phyloP scores from a whole-genome alignment of 2,888 invertebrate species.

The Caenorhabditis sulstoni region DNA sequence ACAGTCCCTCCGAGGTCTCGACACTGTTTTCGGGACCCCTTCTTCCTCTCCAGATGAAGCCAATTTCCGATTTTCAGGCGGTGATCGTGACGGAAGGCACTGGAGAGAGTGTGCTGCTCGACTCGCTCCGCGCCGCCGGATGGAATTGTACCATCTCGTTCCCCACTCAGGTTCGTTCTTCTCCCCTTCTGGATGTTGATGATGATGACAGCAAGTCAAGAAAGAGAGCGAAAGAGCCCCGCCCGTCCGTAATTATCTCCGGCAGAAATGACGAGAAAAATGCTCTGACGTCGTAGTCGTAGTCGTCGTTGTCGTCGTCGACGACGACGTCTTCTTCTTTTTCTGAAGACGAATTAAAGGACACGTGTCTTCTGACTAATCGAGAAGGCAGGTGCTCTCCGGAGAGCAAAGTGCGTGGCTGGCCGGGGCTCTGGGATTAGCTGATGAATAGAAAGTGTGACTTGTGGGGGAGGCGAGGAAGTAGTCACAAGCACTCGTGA shows the following conservation, averaged over 20 bases:
- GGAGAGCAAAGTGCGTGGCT: neutral
- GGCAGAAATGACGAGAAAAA: constrained; percentile 32
- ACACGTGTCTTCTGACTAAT: constrained; percentile 28
- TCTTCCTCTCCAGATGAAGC: neutral
- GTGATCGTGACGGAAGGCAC: constrained; percentile 63
- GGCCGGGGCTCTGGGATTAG: constrained; percentile 12
- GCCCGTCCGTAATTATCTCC: constrained; percentile 16
- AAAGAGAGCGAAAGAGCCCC: too few relatives aligned
- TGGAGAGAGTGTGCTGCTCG: constrained; percentile 68
- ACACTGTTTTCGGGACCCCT: neutral
- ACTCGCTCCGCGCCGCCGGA: constrained; percentile 64
- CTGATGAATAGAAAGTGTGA: constrained; percentile 11
- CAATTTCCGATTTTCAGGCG: constrained; percentile 53
- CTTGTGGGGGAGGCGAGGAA: constrained; percentile 5
- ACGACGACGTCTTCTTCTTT: too few relatives aligned
- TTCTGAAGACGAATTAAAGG: constrained; percentile 3
- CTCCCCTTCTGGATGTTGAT: neutral
- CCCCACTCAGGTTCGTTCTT: constrained; percentile 42
- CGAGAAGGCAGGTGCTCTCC: constrained; percentile 29
- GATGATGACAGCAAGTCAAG: constrained; percentile 27
- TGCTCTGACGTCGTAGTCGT: constrained; percentile 18
- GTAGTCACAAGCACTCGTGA: neutral
- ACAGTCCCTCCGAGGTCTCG: constrained; percentile 12
- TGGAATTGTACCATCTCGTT: constrained; percentile 64
- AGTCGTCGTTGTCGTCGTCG: neutral